Percentiles rank a stretch among this genome's conserved stretches.
These are phyloP conservation scores for Grus americana DNA, from an alignment of 2,113 vertebrate genomes.

Conservation along the genomic window DNA sequence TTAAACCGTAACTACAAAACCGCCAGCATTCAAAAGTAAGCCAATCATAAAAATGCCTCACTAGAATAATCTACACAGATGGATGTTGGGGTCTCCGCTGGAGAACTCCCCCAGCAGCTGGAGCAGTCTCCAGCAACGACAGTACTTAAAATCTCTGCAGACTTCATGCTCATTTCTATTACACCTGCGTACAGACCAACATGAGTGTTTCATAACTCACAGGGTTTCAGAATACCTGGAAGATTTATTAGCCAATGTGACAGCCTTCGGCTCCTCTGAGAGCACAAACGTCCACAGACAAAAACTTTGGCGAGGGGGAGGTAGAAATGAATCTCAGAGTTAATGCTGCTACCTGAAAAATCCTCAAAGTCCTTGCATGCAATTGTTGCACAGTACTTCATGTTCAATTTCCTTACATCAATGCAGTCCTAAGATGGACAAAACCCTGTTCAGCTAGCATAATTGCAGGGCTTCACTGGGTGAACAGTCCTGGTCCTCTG, in stretches of 20 bases:
- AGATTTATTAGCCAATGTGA: not conserved
- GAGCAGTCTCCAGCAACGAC: not conserved
- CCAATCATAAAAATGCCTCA: not conserved
- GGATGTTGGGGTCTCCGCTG: not conserved
- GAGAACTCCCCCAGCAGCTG: not conserved
- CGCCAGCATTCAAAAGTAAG: not conserved
- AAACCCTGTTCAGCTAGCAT: not conserved
- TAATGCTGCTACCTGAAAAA: not conserved
- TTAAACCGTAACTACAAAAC: not conserved
- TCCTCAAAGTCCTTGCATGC: not conserved
- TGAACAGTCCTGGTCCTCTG: not conserved
- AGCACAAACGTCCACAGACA: not conserved
- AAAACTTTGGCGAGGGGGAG: not conserved
- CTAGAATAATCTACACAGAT: not conserved
- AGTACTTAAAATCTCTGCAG: not conserved
- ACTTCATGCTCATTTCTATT: not conserved
- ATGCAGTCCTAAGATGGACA: not conserved
- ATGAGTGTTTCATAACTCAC: not conserved
- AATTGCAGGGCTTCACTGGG: not conserved
- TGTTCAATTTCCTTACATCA: slow-evolving; percentile 34
- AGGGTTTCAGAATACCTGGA: not conserved
- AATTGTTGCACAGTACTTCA: not conserved
- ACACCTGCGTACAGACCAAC: not conserved
- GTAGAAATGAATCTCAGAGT: not conserved
- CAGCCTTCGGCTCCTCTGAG: not conserved